Evolutionary conservation across 2,113 vertebrate genomes (phyloP).

Genomic region (Murina feae): DNA sequence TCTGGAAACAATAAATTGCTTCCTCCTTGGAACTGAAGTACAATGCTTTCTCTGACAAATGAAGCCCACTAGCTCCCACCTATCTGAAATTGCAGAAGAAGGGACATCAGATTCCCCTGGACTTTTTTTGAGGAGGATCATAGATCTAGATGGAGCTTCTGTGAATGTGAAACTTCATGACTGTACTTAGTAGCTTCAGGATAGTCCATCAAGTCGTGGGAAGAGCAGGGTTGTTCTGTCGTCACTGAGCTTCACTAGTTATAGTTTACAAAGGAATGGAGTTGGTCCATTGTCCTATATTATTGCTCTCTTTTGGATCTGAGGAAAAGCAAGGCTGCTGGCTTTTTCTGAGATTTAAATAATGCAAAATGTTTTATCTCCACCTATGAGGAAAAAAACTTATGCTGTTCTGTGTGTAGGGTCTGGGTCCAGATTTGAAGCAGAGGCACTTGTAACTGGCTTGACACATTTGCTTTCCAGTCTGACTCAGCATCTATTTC

Average conservation of each 20-base stretch:
- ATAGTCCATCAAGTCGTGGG: background rate
- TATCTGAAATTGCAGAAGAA: constrained; percentile 60
- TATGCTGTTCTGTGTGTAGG: background rate
- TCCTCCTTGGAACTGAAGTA: constrained; percentile 33
- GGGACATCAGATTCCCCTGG: background rate
- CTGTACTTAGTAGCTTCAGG: background rate
- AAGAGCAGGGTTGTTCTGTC: background rate
- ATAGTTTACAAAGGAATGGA: background rate
- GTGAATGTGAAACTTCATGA: background rate
- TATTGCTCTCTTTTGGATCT: background rate
- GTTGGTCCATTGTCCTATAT: background rate
- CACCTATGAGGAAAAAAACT: background rate
- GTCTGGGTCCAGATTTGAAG: background rate
- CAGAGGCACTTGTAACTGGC: background rate
- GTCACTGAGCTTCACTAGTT: background rate
- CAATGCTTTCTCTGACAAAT: constrained; percentile 48
- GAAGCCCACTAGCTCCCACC: constrained; percentile 34
- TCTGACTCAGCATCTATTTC: background rate
- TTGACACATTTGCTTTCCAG: background rate
- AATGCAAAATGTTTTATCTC: background rate
- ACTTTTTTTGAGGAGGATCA: background rate
- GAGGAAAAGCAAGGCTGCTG: background rate
- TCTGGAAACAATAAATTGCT: constrained; percentile 56
- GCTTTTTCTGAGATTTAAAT: constrained; percentile 1
- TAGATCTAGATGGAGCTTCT: background rate